phyloP scores from a whole-genome alignment of 2,797 vertebrate genomes.

The Anabas testudineus region DNA sequence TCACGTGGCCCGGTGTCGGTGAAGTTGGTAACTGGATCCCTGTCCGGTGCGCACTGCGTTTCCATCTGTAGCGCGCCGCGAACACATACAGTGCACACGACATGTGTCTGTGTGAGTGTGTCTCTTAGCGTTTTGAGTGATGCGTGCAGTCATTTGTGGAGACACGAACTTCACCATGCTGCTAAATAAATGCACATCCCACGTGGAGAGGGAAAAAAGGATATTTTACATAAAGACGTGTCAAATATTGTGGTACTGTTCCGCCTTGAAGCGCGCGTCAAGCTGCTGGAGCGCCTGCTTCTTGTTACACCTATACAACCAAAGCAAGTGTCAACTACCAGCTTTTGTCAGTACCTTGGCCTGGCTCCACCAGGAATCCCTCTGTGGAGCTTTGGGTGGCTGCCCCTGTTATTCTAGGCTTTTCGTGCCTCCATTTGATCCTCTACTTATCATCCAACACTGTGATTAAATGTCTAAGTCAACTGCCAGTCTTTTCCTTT shows the following conservation, averaged over 20 bases:
- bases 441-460: slow-evolving; percentile 77
- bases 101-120: background rate
- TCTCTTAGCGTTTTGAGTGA: slow-evolving; percentile 11
- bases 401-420: slow-evolving; percentile 69
- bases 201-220: background rate
- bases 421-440: slow-evolving; percentile 75
- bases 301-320: slow-evolving; percentile 12
- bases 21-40: slow-evolving; percentile 74
- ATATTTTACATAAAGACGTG: too few species aligned
- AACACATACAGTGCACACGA: background rate
- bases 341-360: slow-evolving; percentile 59
- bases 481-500: slow-evolving; percentile 74
- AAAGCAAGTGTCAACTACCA: slow-evolving; percentile 25
- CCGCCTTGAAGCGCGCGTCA: background rate
- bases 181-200: background rate
- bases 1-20: slow-evolving; percentile 80
- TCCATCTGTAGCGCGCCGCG: background rate
- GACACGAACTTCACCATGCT: background rate
- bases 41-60: slow-evolving; percentile 46
- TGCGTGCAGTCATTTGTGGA: slow-evolving; percentile 8
- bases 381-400: slow-evolving; percentile 60
- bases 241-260: background rate
- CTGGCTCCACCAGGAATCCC: slow-evolving; percentile 60
- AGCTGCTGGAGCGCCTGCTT: slow-evolving; percentile 35
- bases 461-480: slow-evolving; percentile 82